Base-by-base conservation (phyloP, 2,797 vertebrate genomes). In the Ispidina picta region DNA sequence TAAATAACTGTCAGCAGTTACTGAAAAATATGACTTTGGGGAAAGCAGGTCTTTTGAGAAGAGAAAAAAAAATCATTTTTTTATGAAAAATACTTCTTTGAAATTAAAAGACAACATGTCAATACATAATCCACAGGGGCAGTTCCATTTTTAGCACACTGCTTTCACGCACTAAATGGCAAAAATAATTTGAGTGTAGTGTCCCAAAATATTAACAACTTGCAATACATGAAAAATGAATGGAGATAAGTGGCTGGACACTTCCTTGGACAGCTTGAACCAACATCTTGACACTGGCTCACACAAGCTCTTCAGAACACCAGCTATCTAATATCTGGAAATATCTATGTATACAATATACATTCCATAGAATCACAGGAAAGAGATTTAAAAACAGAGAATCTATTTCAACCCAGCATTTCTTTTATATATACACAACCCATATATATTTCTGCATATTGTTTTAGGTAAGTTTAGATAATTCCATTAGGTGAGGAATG, bases 1-100 rank as follows among this genome's bases (percentile, higher is more conserved):
- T 70, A 63, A 83, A 83, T 52, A 58, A n/a, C 56, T 93, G 52
- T 73, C 78, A 89, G 54, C 20, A 89, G 23, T 19, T 74, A 68
- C 28, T 83, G 82, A 71, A 90, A 86, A 83, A 21, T 4, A 31
- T 13, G 19, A 19, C 76, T 83, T 58, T 58, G 46, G 52, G 41
- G 25, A 79, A 93, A 76, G 10, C 0, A 77, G 3, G 3, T 48
- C 6, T 82, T 88, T 44, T 56, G 51, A 20, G 44, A 7, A 73
- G 49, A 73, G 35, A 46, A 25, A 22, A 88, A 33, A 46, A 79
- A 54, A 2, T 11, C 25, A n/a, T 51, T 12, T 10, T 73, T 86
- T 86, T 22, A 51, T 54, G 37, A 91, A 88, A 83, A 88, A 54
- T 29, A 81, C 15, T 23, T 83, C 29, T 46, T 88, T 31, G 52